phyloP scores from a whole-genome alignment of 2,888 invertebrate species.

The Lithophane ornitopus region DNA sequence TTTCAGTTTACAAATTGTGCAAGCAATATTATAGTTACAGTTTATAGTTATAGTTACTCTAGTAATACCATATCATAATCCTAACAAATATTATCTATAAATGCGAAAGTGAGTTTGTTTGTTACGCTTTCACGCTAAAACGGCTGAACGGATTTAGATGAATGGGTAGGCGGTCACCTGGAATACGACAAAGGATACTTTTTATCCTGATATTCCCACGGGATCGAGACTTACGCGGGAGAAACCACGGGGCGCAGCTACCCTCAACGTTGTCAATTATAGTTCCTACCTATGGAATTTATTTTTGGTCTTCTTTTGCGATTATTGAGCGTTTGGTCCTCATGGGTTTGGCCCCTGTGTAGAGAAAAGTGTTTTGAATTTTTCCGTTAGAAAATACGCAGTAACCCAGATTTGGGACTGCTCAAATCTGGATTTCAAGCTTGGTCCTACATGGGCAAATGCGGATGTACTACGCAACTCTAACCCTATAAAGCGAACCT shows the following conservation, averaged over 20 bases:
- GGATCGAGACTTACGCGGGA: too few species aligned
- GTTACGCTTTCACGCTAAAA: too few species aligned
- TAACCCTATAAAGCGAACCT: background rate
- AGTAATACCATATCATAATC: background rate
- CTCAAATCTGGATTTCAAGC: background rate
- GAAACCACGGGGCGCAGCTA: too few species aligned
- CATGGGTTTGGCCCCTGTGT: background rate
- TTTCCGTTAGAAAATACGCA: background rate
- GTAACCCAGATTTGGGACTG: too few species aligned
- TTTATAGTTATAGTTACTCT: background rate
- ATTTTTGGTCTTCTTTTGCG: background rate
- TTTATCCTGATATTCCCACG: too few species aligned
- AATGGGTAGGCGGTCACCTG: too few species aligned
- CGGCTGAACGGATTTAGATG: too few species aligned
- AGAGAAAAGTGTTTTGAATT: background rate
- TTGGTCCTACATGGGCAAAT: background rate
- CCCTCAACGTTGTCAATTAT: background rate
- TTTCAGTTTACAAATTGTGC: conserved; percentile 15
- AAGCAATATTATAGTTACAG: background rate
- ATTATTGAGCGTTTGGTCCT: background rate
- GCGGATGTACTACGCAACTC: background rate
- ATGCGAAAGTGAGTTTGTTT: too few species aligned
- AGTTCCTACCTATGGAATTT: background rate
- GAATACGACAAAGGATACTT: too few species aligned
- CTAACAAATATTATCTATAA: background rate